A percentile compares a stretch with the other conserved stretches of the same genome.
phyloP scores from a whole-genome alignment of 1,140 invertebrate species.

The Rhopalosiphum maidis region DNA sequence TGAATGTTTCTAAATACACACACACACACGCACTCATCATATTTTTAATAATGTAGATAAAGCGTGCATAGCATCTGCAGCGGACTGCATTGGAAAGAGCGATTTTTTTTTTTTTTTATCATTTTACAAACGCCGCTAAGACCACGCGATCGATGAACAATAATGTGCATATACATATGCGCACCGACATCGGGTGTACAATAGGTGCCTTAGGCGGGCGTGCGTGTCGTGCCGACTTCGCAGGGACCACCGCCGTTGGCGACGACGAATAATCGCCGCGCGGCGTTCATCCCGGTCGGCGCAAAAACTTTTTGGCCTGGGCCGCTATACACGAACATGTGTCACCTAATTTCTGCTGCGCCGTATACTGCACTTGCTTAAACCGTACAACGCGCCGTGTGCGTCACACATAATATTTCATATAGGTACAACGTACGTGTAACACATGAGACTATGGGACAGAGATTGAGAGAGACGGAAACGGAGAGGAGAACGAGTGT shows the following conservation, averaged over 20 bases:
- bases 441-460: background rate
- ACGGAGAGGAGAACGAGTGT: background rate
- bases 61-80: no score
- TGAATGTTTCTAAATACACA: background rate
- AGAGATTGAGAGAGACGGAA: background rate
- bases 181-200: background rate
- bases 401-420: constrained; percentile 15
- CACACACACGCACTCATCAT: background rate
- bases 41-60: no score
- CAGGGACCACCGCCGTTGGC: no score
- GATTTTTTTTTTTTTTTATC: no score
- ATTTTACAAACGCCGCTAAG: no score
- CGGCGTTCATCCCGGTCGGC: background rate
- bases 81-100: no score
- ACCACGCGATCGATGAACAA: no score
- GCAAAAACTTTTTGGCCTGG: background rate
- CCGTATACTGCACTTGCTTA: background rate
- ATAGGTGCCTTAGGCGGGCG: background rate
- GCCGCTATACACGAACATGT: background rate
- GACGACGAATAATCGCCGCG: background rate
- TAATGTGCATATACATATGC: background rate
- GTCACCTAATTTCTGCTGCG: background rate
- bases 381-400: background rate
- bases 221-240: background rate
- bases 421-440: no score